Conservation (phyloP, 2,888 invertebrate genomes). For the Tyria jacobaeae region DNA sequence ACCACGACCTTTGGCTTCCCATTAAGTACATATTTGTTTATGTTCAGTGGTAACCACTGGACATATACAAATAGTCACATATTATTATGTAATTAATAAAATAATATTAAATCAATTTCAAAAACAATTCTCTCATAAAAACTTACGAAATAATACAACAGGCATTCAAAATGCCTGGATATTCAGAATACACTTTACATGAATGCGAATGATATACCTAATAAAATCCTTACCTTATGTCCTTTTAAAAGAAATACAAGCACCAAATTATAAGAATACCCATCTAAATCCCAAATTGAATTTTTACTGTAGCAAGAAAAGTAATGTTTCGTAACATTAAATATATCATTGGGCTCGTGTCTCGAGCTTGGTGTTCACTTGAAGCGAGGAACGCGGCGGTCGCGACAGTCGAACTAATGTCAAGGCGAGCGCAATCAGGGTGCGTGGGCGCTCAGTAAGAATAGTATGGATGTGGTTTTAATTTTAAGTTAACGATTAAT, state of each 20-base stretch:
- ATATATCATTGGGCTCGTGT: constrained; percentile 52
- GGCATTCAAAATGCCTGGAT: not conserved
- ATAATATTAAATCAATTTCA: too few relatives aligned
- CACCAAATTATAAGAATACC: constrained; percentile 17
- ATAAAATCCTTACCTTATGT: not conserved
- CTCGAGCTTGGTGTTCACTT: constrained; percentile 51
- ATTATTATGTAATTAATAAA: too few relatives aligned
- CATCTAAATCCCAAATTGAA: constrained; percentile 28
- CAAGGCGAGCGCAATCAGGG: constrained; percentile 84
- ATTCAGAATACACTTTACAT: not conserved
- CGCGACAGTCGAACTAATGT: constrained; percentile 84
- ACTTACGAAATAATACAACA: not conserved
- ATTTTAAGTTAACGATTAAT: too few relatives aligned
- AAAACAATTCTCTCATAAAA: not conserved
- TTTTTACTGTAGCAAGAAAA: constrained; percentile 39
- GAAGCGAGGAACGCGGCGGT: constrained; percentile 59
- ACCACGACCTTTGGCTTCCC: too few relatives aligned
- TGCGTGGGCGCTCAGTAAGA: constrained; percentile 73
- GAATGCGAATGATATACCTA: not conserved
- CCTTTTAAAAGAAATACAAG: constrained; percentile 10
- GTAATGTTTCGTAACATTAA: constrained; percentile 51
- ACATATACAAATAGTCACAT: too few relatives aligned
- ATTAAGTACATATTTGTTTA: too few relatives aligned
- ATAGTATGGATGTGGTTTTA: constrained; percentile 57
- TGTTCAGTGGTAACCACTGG: too few relatives aligned